Base-by-base conservation (phyloP, 2,113 vertebrate genomes). In the Channa argus region DNA sequence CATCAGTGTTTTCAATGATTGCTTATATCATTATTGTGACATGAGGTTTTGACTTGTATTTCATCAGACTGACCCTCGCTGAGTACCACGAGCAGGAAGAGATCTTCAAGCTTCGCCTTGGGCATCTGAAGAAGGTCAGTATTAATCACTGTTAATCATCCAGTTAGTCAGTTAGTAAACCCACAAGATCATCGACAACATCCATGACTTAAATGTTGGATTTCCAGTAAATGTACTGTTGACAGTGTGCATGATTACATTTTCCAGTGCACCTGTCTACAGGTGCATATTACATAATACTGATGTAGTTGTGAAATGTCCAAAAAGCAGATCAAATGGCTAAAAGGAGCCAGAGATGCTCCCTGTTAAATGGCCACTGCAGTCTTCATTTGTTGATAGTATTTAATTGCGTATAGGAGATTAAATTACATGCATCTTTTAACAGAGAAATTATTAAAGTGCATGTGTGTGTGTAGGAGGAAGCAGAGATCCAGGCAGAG, bases 31-130 rank as follows among this genome's bases (percentile, higher is more conserved):
- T 45, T 34, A 8, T n/a, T 61, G 8, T 9, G 3, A 43, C 2
- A 0, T 1, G 8, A 52, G 38, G 43, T 38, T 78, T 51, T 33
- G 14, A 56, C 5, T 53, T 34, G 3, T 63, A 8, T 93, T 89
- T 82, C 68, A 34, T 2, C 93, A 99, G 98, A 89, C 93, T 99
- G 90, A 98, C 97, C 62, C 91, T 98, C 67, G 97, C 98, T 47
- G 98, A 99, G 85, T 99, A 99, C 89, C 98, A 99, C 0, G 98
- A 99, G 87, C 98, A 99, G 90, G 98, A 99, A 91, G 98, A 99
- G 93, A 99, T 99, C 89, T 99, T 99, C 93, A 99, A 99, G 89
- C 97, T 99, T 83, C 94, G 98, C 85, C 95, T 99, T 69, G 97
- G 98, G 82, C 97, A 99, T 94, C 95, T 99, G 76, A 99, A 99